Evolutionary conservation across 1,140 invertebrate genomes (phyloP), one percentile per base, ranked within the genome.

Genomic region (Microvelia longipes): DNA sequence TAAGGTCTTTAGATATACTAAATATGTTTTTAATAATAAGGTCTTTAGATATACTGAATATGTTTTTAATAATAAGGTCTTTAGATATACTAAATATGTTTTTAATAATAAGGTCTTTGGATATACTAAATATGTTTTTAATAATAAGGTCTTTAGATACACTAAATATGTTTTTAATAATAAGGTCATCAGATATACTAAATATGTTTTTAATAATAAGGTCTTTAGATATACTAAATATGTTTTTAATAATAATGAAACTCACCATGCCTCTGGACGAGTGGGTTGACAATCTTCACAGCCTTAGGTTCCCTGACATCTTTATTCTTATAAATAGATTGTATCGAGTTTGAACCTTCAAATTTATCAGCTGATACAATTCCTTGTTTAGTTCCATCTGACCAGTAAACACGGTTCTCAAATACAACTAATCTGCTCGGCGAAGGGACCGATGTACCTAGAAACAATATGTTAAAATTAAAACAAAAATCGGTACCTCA

Each of bases 371-470:
- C 90, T 1, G 88, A 89, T 81, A 97, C 87, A 1, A 98, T 87
- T 0, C 93, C 94, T 78, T 98, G 93, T 75, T 96, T 94, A 0
- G 94, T 98, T 71, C 87, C 88, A 77, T 98, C 97, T 0, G 95
- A 96, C 93, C 94, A 98, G 79, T 88, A 98, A 1, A 98, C 85
- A 30, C 89, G 82, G 76, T 94, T 92, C 80, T 98, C 94, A 80
- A 96, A 97, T 0, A 95, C 78, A 0, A 93, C 87, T 2, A 98
- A 76, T 27, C 91, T 82, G 0, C 91, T 88, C 0, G 94, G 92
- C 24, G 91, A 90, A 0, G 94, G 94, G 0, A 96, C 92, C 68
- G 90, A 85, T 68, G 91, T 87, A 25, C 94, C 84, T 73, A 77
- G 73, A 67, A 82, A 69, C 5, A 64, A 50, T n/a, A n/a, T n/a